Base-by-base conservation (phyloP, 2,888 invertebrate species). In the Xanthorhoe spadicearia region DNA sequence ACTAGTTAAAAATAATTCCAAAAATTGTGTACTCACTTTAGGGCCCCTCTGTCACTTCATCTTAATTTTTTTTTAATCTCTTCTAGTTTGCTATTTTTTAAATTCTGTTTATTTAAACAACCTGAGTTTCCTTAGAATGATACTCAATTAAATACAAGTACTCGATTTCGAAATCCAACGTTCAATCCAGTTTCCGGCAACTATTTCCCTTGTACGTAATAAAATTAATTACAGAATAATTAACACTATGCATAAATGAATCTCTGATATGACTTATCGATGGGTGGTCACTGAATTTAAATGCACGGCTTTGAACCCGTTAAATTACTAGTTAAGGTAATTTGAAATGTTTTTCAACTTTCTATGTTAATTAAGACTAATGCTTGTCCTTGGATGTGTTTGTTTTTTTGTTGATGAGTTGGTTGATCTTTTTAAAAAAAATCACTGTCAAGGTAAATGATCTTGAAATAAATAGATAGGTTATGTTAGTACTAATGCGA, bases 211-310 rank as follows among this genome's bases (percentile, higher is more conserved):
- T 19, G 62, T 43, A 57, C 55, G 68, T 68, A 53, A 46, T 64
- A 68, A 64, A 64, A 70, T 70, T 64, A 68, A 72, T 70, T 75
- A 71, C 72, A 57, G 9, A 60, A 79, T 83, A 84, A 86, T 86
- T 82, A 85, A 83, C 77, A 81, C 79, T 83, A 81, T 84, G 88
- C 86, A 89, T 89, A 89, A 86, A 89, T 89, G 84, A 86, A 87
- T 89, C 76, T 80, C 74, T 83, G 84, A 81, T 76, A 80, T 85
- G 82, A 85, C 79, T 86, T 86, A 86, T 84, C 68, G 79, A 75
- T 72, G 67, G 74, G 73, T 78, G 76, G 80, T 80, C 80, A 74
- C 77, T 84, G 84, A 84, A 87, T 85, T 86, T 74, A 80, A 79
- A 74, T 70, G 59, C 50, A 66, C 38, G 17, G 53, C 56, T 13